These are phyloP conservation scores for Myodes glareolus DNA, from an alignment of 2,113 vertebrate genomes.

Conservation along the genomic window DNA sequence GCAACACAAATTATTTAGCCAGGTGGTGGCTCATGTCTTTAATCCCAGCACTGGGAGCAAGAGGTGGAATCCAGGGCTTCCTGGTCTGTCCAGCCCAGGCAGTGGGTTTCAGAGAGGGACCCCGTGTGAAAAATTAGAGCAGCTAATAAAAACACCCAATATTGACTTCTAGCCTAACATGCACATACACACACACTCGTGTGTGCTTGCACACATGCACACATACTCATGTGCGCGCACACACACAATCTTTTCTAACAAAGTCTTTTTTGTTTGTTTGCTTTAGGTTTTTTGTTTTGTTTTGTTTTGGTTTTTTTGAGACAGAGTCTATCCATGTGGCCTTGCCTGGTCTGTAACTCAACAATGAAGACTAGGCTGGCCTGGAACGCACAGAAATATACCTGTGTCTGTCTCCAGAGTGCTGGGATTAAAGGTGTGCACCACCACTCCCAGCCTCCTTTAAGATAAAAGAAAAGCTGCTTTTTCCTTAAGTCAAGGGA, in stretches of 20 bases:
- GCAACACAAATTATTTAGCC: background rate
- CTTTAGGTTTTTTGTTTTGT: background rate
- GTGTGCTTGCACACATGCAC: background rate
- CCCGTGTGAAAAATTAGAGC: background rate
- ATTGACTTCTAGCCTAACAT: background rate
- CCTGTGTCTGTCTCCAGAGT: background rate
- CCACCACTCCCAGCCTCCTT: no score
- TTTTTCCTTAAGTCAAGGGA: background rate
- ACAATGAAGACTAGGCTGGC: background rate
- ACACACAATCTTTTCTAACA: background rate
- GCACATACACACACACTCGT: background rate
- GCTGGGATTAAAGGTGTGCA: background rate
- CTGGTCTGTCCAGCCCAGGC: background rate
- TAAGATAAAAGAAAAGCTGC: background rate
- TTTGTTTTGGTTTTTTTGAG: background rate
- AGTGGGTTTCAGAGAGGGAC: background rate
- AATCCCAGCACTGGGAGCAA: background rate
- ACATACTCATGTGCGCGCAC: background rate
- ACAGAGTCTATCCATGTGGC: background rate
- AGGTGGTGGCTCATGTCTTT: background rate
- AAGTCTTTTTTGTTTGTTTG: background rate
- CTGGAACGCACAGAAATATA: background rate
- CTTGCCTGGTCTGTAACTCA: background rate
- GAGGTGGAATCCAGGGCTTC: no score
- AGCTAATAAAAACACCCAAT: background rate